Base-by-base conservation (phyloP, 2,113 vertebrate species). In the Mionectes macconnelli region DNA sequence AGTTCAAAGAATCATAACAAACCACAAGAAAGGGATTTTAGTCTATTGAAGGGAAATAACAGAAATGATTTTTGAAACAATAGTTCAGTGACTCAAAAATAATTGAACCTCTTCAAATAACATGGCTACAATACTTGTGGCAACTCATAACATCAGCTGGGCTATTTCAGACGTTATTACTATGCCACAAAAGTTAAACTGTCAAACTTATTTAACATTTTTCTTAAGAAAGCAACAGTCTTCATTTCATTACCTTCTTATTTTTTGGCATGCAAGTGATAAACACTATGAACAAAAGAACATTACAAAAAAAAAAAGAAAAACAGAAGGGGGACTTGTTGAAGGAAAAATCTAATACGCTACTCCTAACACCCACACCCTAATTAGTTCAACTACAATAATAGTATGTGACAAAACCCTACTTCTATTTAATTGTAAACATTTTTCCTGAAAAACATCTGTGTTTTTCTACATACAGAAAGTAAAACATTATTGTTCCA, bases 11-110 rank as follows among this genome's bases (percentile, higher is more conserved):
- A 64, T 42, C 49, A 47, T 91, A 96, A 95, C 47, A 96, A 95
- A 89, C 44, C 69, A 92, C 63, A 93, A 86, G 64, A 96, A 95
- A 83, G 74, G 18, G 24, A 20, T 90, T 97, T 95, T 86, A 97
- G 89, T 91, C 69, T 94, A 77, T 92, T 84, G 67, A 95, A 93
- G 78, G 82, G 90, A 97, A 97, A 96, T 82, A 96, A 95, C 66
- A 89, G 87, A 63, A 92, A 79, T 59, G 57, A 3, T 86, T 89
- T 95, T 93, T 70, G 50, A 95, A 94, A 91, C 76, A 94, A 81
- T 69, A 89, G 64, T 70, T 75, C 8, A 60, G 68, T 80, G 52
- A 60, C 57, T 92, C 57, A 77, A 70, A 91, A 93, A 94, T 50
- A 97, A 96, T 84, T 73, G 69, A 91, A 39, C 35, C 62, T 89